Base-by-base conservation (phyloP, 2,113 vertebrate genomes). In the Orcinus orca region DNA sequence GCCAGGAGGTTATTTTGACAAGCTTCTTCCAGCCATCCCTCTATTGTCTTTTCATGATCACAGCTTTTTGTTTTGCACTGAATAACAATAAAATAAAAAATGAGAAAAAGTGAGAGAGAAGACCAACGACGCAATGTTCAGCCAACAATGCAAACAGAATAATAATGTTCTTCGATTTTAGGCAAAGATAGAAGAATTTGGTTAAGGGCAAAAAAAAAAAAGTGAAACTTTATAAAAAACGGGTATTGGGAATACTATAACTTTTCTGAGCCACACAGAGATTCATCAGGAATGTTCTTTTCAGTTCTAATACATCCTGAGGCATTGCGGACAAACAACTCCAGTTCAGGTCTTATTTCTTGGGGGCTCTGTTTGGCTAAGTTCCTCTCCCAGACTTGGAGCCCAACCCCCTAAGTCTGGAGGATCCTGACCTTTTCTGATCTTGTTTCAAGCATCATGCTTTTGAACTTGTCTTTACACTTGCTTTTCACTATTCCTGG, bases 21-120 rank as follows among this genome's bases (percentile, higher is more conserved):
- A 73, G 29, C 60, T 93, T 73, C 38, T 47, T 86, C 65, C 29
- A 90, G 73, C 92, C 88, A 80, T 93, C 21, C 53, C 93, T 93
- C 92, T 44, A 93, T 92, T 97, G 96, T 97, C 44, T 97, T 93
- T 93, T 92, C 80, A 88, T 79, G 94, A 95, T 81, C 70, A 94
- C 88, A 95, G 88, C 80, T n/a, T 97, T 97, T 90, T 95, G 95
- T 97, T 97, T 97, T 96, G 89, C 53, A 81, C 70, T 88, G 88
- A 90, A 90, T 97, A 95, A 95, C 87, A 95, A 97, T 93, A 97
- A 97, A 93, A 97, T 90, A 90, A 93, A 98, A 96, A 94, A 95
- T 44, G 73, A 93, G 96, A 71, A 89, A 89, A 79, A 70, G 50
- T 23, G 81, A 94, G 90, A 87, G 65, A 58, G 94, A 95, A 97